phyloP scores from a whole-genome alignment of 2,797 vertebrate species.

The Periophthalmus magnuspinnatus region DNA sequence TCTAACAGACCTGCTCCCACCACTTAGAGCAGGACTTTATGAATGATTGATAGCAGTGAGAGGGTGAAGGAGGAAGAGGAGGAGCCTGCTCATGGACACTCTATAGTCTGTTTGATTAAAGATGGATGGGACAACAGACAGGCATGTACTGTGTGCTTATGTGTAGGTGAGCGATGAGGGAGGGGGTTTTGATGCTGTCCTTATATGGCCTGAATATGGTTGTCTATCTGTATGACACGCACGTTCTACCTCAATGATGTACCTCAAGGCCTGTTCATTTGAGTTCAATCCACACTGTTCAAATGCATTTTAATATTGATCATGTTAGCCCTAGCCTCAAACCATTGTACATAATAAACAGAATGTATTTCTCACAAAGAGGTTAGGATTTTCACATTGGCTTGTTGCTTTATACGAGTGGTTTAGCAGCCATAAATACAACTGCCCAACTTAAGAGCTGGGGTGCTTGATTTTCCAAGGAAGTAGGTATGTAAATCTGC shows the following conservation, averaged over 20 bases:
- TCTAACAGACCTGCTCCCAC: slow-evolving; percentile 29
- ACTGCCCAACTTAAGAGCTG: neutral
- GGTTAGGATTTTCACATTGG: neutral
- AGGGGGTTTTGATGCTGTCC: slow-evolving; percentile 46
- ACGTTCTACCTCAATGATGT: slow-evolving; percentile 38
- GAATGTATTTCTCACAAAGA: neutral
- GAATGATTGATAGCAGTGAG: slow-evolving; percentile 53
- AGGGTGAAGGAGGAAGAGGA: slow-evolving; percentile 4
- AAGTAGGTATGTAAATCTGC: no score
- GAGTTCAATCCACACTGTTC: slow-evolving; percentile 33
- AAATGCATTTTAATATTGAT: slow-evolving; percentile 58
- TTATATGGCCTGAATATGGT: slow-evolving; percentile 43
- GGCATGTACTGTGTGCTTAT: slow-evolving; percentile 15
- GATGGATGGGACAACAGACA: slow-evolving; percentile 17
- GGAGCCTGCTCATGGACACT: slow-evolving; percentile 21
- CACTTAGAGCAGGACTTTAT: slow-evolving; percentile 42
- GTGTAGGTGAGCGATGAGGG: neutral
- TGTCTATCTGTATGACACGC: slow-evolving; percentile 26
- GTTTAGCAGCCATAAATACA: neutral
- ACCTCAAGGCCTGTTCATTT: slow-evolving; percentile 49
- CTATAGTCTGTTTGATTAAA: slow-evolving; percentile 44
- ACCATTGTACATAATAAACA: slow-evolving; percentile 38
- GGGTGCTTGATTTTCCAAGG: no score
- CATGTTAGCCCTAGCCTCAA: slow-evolving; percentile 33
- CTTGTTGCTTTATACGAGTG: neutral